phyloP scores from a whole-genome alignment of 2,113 vertebrate species.

The Hiodon alosoides region DNA sequence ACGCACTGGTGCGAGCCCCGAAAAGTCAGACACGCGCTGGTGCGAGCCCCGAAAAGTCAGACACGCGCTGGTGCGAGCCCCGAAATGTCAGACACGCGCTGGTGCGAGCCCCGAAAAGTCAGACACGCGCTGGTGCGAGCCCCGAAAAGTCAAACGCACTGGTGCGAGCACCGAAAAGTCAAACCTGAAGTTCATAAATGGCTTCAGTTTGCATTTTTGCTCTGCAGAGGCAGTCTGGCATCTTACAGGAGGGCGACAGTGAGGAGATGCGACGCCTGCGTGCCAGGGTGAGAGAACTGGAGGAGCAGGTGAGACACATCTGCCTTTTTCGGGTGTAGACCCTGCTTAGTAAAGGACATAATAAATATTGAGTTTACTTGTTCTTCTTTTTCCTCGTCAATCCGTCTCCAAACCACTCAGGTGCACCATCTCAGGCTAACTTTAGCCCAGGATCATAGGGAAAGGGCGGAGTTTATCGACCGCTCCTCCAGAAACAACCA shows the following conservation, averaged over 20 bases:
- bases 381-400: neutral
- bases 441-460: slow-evolving; percentile 45
- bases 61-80: too few relatives aligned
- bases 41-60: too few relatives aligned
- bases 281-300: slow-evolving; percentile 41
- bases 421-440: slow-evolving; percentile 47
- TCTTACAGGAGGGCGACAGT: slow-evolving; percentile 22
- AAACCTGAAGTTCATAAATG: too few relatives aligned
- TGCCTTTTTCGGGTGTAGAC: neutral
- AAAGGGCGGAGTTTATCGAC: slow-evolving; percentile 55
- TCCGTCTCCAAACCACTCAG: slow-evolving; percentile 30
- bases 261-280: slow-evolving; percentile 39
- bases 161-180: too few relatives aligned
- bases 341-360: too few relatives aligned
- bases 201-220: neutral
- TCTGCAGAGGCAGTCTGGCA: neutral
- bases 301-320: slow-evolving; percentile 52
- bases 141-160: too few relatives aligned
- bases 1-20: too few relatives aligned
- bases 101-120: too few relatives aligned
- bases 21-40: too few relatives aligned
- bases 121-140: too few relatives aligned
- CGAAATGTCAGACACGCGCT: too few relatives aligned
- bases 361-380: too few relatives aligned
- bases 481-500: slow-evolving; percentile 52